These are phyloP conservation scores for Fopius arisanus DNA, from an alignment of 1,140 invertebrate species.

Conservation along the genomic window DNA sequence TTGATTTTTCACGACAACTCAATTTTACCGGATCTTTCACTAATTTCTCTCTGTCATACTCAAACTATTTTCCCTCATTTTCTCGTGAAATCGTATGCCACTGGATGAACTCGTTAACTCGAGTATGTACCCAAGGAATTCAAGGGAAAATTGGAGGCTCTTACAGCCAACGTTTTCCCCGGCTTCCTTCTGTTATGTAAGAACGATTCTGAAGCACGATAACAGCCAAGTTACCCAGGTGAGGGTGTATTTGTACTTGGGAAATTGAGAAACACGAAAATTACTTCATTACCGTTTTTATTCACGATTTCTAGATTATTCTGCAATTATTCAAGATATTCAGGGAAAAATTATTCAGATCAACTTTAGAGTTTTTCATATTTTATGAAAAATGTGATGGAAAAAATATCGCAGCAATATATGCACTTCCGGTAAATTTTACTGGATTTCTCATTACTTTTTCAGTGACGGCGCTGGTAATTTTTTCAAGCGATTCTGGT, in stretches of 20 bases:
- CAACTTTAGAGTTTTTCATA: too few species aligned
- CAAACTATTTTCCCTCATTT: conserved; percentile 15
- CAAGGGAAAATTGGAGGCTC: conserved; percentile 44
- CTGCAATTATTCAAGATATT: not conserved
- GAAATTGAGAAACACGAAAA: not conserved
- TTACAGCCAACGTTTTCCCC: not conserved
- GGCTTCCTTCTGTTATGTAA: not conserved
- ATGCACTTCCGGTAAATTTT: too few species aligned
- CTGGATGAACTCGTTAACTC: conserved; percentile 56
- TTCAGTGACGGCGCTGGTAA: too few species aligned
- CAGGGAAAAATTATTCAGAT: not conserved
- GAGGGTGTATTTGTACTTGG: not conserved
- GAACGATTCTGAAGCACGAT: conserved; percentile 29
- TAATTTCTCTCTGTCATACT: conserved; percentile 7
- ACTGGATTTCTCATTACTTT: too few species aligned
- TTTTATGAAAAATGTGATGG: too few species aligned
- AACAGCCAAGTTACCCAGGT: conserved; percentile 44
- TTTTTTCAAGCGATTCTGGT: too few species aligned
- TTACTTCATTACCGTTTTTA: not conserved
- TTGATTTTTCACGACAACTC: conserved; percentile 12
- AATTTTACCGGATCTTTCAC: conserved; percentile 20
- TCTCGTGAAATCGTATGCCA: conserved; percentile 20
- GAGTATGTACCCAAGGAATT: conserved; percentile 53
- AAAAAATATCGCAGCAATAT: too few species aligned
- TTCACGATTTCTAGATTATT: not conserved